phyloP scores from a whole-genome alignment of 1,140 invertebrate species.

The Zaprionus nigranus region DNA sequence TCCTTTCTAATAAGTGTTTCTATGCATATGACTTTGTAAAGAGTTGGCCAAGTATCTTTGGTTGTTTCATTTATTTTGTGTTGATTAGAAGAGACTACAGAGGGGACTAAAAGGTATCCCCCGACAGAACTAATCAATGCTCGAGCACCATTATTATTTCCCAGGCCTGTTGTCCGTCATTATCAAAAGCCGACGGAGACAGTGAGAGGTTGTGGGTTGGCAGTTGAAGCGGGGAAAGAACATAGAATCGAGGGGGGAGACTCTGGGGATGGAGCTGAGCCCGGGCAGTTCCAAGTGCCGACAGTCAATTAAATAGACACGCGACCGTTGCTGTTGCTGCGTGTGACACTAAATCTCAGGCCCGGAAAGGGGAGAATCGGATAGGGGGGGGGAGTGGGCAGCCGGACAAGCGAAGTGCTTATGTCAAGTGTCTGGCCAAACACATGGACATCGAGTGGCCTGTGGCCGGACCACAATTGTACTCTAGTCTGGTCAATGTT shows the following conservation, averaged over 20 bases:
- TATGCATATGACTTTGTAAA: neutral
- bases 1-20: too few species aligned
- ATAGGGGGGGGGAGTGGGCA: slow-evolving; percentile 8
- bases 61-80: neutral
- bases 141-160: slow-evolving; percentile 51
- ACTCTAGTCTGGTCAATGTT: slow-evolving; percentile 47
- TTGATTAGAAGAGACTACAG: neutral
- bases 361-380: neutral
- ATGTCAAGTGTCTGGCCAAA: slow-evolving; percentile 80
- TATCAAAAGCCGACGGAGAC: slow-evolving; percentile 54
- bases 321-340: slow-evolving; percentile 52
- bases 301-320: slow-evolving; percentile 82
- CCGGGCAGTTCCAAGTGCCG: slow-evolving; percentile 69
- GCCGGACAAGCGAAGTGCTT: slow-evolving; percentile 63
- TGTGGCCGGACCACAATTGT: slow-evolving; percentile 34
- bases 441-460: slow-evolving; percentile 76
- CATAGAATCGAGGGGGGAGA: too few species aligned
- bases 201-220: neutral
- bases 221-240: neutral
- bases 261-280: slow-evolving; percentile 1
- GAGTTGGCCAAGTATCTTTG: neutral
- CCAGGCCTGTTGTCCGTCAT: slow-evolving; percentile 46
- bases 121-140: slow-evolving; percentile 63
- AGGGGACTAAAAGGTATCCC: slow-evolving; percentile 7
- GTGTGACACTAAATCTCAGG: slow-evolving; percentile 70